Percentiles rank a stretch among this genome's conserved stretches.
These are phyloP conservation scores for Phrynocephalus vlangalii DNA, from an alignment of 2,797 vertebrate species.

Conservation along the genomic window DNA sequence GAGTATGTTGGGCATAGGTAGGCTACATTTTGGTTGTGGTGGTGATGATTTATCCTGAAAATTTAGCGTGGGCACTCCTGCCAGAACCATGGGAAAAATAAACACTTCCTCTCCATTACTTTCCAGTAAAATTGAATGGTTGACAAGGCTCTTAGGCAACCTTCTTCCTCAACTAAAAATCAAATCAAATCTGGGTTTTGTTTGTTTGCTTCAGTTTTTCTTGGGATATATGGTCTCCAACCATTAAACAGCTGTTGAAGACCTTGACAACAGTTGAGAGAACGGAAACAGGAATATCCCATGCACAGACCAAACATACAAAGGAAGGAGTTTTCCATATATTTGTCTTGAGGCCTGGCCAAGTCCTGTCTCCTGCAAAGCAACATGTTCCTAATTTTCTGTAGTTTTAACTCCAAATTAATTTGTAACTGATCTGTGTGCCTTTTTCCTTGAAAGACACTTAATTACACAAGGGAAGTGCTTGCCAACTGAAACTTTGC, in stretches of 20 bases:
- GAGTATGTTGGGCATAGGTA: too few species aligned
- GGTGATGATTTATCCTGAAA: too few species aligned
- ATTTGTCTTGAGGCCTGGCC: constrained; percentile 73
- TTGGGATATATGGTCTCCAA: not conserved
- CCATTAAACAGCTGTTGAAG: constrained; percentile 22
- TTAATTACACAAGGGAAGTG: constrained; percentile 54
- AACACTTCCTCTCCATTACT: not conserved
- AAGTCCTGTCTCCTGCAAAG: constrained; percentile 70
- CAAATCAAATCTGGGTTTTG: not conserved
- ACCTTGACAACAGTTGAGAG: constrained; percentile 30
- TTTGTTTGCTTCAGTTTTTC: constrained; percentile 25
- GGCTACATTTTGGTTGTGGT: too few species aligned
- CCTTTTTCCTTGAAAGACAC: constrained; percentile 70
- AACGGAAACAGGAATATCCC: constrained; percentile 23
- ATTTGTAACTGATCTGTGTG: constrained; percentile 74
- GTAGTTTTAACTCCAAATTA: constrained; percentile 74
- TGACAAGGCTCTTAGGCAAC: constrained; percentile 8
- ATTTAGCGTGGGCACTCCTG: too few species aligned
- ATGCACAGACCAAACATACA: constrained; percentile 18
- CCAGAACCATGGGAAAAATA: too few species aligned
- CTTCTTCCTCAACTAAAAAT: not conserved
- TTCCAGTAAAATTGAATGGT: constrained; percentile 4
- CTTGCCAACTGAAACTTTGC: constrained; percentile 69
- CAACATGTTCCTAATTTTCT: constrained; percentile 75
- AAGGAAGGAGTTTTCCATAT: constrained; percentile 60